Conservation (phyloP, 2,113 vertebrate genomes). For the Orthonyx spaldingii region DNA sequence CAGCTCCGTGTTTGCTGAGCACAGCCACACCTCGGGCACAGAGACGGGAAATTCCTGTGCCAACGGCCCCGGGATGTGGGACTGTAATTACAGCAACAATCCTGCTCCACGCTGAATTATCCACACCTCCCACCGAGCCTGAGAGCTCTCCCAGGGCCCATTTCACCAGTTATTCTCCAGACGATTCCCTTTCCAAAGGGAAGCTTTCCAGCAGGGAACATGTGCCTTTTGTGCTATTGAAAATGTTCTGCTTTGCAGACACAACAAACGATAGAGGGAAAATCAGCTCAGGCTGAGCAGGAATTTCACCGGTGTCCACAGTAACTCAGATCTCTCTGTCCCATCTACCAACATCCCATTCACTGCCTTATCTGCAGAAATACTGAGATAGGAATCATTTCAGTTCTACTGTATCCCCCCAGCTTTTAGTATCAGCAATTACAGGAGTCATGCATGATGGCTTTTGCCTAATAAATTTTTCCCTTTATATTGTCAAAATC, state of each 20-base stretch:
- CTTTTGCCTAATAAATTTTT: neutral
- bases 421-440: neutral
- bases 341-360: neutral
- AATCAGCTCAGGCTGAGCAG: neutral
- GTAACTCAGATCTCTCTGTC: neutral
- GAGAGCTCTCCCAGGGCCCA: neutral
- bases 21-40: neutral
- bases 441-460: neutral
- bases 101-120: neutral
- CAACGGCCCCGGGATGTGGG: neutral
- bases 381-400: neutral
- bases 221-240: neutral
- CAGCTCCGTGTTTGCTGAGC: neutral
- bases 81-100: fast-evolving
- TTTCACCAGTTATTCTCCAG: neutral
- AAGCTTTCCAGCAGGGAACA: neutral
- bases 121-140: neutral
- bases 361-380: neutral
- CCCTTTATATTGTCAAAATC: neutral
- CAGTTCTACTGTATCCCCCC: neutral
- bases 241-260: neutral
- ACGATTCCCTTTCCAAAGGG: neutral
- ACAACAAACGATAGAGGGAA: neutral
- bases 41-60: neutral
- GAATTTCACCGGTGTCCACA: fast-evolving